phyloP scores from a whole-genome alignment of 2,113 vertebrate genomes.

The Chrysemys picta region DNA sequence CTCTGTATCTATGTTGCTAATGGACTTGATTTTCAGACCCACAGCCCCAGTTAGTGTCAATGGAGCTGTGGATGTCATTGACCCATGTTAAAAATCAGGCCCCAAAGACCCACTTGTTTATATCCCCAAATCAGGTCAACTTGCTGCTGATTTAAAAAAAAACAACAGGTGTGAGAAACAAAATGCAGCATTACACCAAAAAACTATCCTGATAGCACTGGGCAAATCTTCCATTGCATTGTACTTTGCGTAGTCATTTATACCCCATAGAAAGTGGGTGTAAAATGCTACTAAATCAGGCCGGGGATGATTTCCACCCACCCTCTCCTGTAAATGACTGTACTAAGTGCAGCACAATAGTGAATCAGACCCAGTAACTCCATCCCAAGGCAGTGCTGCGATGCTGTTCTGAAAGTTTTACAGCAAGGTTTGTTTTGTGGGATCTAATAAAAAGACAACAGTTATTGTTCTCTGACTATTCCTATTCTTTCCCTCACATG shows the following conservation, averaged over 20 bases:
- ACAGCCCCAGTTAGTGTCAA: rapidly evolving
- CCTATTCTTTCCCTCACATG: neutral
- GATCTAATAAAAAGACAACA: rapidly evolving
- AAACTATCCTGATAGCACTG: neutral
- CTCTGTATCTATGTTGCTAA: neutral
- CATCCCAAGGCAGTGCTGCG: neutral
- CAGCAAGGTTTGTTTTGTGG: neutral
- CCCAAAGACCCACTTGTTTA: neutral
- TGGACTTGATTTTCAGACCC: neutral
- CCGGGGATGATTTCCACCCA: neutral
- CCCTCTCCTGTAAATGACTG: neutral
- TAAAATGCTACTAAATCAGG: neutral
- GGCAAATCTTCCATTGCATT: neutral
- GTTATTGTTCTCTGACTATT: constrained; percentile 32
- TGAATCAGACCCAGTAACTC: constrained; percentile 22
- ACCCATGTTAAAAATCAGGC: neutral
- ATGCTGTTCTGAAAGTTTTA: constrained; percentile 24
- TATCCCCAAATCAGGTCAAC: neutral
- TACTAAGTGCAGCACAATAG: rapidly evolving
- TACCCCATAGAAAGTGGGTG: neutral
- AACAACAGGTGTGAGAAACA: neutral
- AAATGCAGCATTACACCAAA: neutral
- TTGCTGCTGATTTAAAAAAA: neutral
- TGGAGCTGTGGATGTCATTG: neutral
- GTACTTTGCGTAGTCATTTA: neutral